Evolutionary conservation across 2,113 vertebrate species (phyloP), one percentile per base, ranked within the genome.

Genomic region (Eurypyga helias): DNA sequence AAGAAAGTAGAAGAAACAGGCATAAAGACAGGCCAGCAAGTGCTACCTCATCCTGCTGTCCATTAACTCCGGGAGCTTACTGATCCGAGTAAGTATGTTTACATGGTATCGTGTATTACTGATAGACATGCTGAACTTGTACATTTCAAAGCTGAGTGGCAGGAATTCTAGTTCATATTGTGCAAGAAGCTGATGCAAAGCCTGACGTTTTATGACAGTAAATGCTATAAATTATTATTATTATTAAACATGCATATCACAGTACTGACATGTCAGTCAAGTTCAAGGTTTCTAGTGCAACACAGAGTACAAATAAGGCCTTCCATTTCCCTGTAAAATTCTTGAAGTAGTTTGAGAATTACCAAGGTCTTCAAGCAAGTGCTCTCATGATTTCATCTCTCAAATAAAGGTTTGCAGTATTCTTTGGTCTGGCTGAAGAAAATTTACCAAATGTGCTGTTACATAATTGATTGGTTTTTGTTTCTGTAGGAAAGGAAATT

Each of bases 381-480:
- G 60, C 64, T 96, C 90, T 91, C 83, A 94, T 80, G 51, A 73
- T 86, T 97, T 91, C 84, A 80, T 86, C 61, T 83, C 94, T 76
- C 17, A 80, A 34, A 66, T 57, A 5, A n/a, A 77, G 41, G 33
- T 77, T 95, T 96, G 92, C 85, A 83, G 54, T 57, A 94, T 54
- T 34, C 36, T 52, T 89, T 34, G 19, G 18, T 72, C 10, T 41
- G 21, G 79, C 34, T 72, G 29, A 84, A 65, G 33, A 78, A 84
- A 87, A 55, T 43, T 52, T 52, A 45, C 2, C 1, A 67, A 92
- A 62, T 6, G 20, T 58, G 9, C 24, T 41, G 29, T 38, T 82
- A 46, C 11, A 3, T 70, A 64, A 87, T 94, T 77, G 13, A 66
- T 58, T 57, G 8, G 2, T 28, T 83, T 41, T 78, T 52, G 28